Base-by-base conservation (phyloP, 2,888 invertebrate species). In the Nomada ruficornis region DNA sequence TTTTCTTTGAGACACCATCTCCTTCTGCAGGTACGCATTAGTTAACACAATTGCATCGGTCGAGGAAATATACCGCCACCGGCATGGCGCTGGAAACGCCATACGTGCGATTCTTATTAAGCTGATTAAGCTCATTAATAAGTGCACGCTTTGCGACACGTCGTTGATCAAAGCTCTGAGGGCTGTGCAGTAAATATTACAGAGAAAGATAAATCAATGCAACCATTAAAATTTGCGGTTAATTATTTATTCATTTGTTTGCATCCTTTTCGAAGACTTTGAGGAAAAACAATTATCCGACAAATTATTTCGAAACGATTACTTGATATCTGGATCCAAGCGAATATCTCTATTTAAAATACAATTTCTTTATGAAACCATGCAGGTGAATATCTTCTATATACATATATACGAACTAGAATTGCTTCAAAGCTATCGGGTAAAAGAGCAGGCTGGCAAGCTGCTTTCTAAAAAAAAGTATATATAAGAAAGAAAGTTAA, bases 71-170 rank as follows among this genome's bases (percentile, higher is more conserved):
- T 15, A 59, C 47, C 44, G 42, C 69, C 29, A 1, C 57, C 29
- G 3, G 15, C 18, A 18, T 36, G 3, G 50, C 20, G 15, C n/a
- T 26, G 7, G 26, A 50, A 63, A 63, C 47, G 44, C 20, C 57
- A 67, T 36, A 67, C 65, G 47, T 57, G 29, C 74, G 65, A 69
- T 69, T 63, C 76, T 62, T 69, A 63, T 63, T 70, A 54, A 69
- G 71, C 54, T 29, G 47, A 70, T 76, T 50, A 76, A 50, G n/a
- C 54, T 64, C 64, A 50, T 77, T 76, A 57, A 65, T 55, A 52
- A 52, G 59, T 57, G 59, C 59, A n/a, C 63, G 54, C 23, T 70
- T 70, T 42, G 62, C 54, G 20, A 63, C 70, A 50, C 47, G 67
- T 47, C 63, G 70, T 29, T 55, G 70, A 29, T 70, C 76, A 55